Evolutionary conservation across 2,888 invertebrate genomes (phyloP).

Genomic region (Tetropium fuscum): DNA sequence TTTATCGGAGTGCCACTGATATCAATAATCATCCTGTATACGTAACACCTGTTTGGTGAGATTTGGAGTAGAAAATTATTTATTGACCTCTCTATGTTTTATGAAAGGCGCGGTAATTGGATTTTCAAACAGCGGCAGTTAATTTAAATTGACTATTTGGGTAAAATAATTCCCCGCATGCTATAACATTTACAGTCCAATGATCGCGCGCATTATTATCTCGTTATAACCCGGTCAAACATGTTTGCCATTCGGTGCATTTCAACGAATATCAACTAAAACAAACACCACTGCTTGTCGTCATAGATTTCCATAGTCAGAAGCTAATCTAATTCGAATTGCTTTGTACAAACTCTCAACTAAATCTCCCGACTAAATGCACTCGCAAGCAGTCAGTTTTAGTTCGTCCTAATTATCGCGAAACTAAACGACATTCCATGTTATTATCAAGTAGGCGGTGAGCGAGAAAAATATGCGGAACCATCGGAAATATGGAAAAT

Average conservation of each 20-base stretch:
- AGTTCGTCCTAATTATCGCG: background rate
- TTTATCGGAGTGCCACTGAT: no score
- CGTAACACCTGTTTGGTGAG: no score
- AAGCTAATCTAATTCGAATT: background rate
- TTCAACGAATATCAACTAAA: conserved; percentile 8
- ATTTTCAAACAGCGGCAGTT: conserved; percentile 9
- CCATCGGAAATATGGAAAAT: no score
- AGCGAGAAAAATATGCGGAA: conserved; percentile 9
- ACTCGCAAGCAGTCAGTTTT: background rate
- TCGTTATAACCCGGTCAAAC: background rate
- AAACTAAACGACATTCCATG: conserved; percentile 19
- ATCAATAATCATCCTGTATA: no score
- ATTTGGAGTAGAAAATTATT: conserved; percentile 11
- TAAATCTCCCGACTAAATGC: background rate
- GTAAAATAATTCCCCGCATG: conserved; percentile 4
- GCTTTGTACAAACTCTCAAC: conserved; percentile 7
- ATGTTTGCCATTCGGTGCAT: conserved; percentile 4
- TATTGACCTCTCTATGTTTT: conserved; percentile 10
- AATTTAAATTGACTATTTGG: conserved; percentile 18
- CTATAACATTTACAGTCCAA: background rate
- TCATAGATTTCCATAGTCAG: background rate
- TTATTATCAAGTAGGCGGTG: background rate
- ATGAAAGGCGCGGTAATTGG: conserved; percentile 23
- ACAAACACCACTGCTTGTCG: conserved; percentile 8
- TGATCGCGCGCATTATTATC: background rate